Base-by-base conservation (phyloP, 2,113 vertebrate genomes). In the Solea senegalensis region DNA sequence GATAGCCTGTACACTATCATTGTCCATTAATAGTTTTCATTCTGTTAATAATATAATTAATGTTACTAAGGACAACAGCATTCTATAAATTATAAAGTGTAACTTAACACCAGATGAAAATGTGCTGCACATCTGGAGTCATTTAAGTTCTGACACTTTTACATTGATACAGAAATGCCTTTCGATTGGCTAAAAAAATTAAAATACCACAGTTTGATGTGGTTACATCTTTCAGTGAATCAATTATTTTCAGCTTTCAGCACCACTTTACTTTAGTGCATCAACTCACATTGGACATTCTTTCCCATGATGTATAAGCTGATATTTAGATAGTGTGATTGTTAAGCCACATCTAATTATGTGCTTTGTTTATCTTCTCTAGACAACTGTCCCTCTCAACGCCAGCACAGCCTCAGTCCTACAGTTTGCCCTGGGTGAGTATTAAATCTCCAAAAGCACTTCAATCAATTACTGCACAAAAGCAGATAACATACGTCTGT, bases 351-450 rank as follows among this genome's bases (percentile, higher is more conserved):
- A 13, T 45, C 12, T 5, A 34, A 67, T 48, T 45, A 7, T 65
- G 27, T 43, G 26, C 2, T 7, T 72, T 84, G 14, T 43, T 14
- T 73, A 74, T 89, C 53, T 61, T 89, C 74, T 80, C 2, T 72
- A 99, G 98, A 95, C 90, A 45, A 97, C 96, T 52, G 93, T 93
- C 65, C 84, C 92, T 83, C 95, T 99, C 78, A 99, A 99, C 90
- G 98, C 96, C 69, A 98, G 94, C 82, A 97, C 97, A 78, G 97
- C 97, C 27, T 98, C 96, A 1, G 86, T 98, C 62, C 95, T 99
- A 66, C 98, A 99, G n/a, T 99, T 99, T 90, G 95, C 97, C 8
- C 92, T 99, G 26, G 97, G 98, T 99, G 92, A 97, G 98, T 92
- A 85, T 66, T 64, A 7, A 45, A 55, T 62, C 43, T 74, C 46